Base-by-base conservation (phyloP, 1,140 invertebrate species). In the Drosophila tristis region DNA sequence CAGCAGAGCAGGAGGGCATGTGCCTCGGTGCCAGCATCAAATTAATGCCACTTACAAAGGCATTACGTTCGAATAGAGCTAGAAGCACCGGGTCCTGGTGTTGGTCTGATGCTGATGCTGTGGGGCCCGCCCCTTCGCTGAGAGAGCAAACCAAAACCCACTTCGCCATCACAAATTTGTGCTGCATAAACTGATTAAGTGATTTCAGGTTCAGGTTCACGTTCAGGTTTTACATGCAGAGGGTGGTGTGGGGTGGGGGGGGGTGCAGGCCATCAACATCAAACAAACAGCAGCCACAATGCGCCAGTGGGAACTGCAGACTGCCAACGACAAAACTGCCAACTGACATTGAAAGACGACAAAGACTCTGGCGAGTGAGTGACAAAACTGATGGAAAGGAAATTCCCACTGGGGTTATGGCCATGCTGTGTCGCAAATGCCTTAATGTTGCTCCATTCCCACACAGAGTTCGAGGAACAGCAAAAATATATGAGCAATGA, bases 121-220 rank as follows among this genome's bases (percentile, higher is more conserved):
- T 56, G 54, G 42, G 23, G 57, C 16, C 13, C 1, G 26, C 1
- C 26, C 26, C 26, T 29, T 6, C 7, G 26, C 5, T 29, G 15
- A 53, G 25, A 20, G 31, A 29, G 15, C n/a, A 67, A 20, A 11
- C 63, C 16, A 39, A 70, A n/a, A 39, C 55, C 47, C 54, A 48
- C 61, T 49, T 47, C 31, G 13, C 31, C 23, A 26, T 26, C 53
- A 43, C 43, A 31, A 70, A 68, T 67, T 59, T 65, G 48, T 50
- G 61, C 60, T 66, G 70, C 63, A 74, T 82, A 82, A 82, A 72
- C 70, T 78, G 65, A 85, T 86, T 78, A 86, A 87, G 71, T 82
- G 82, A 72, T 73, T 82, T 75, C 53, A 60, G 60, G 50, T 78
- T 70, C 51, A 70, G 50, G 64, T 49, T 42, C 25, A 70, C 42